Percentiles rank a stretch among this genome's conserved stretches.
These are phyloP conservation scores for Ariolimax columbianus DNA, from an alignment of 2,888 invertebrate species.

Conservation along the genomic window DNA sequence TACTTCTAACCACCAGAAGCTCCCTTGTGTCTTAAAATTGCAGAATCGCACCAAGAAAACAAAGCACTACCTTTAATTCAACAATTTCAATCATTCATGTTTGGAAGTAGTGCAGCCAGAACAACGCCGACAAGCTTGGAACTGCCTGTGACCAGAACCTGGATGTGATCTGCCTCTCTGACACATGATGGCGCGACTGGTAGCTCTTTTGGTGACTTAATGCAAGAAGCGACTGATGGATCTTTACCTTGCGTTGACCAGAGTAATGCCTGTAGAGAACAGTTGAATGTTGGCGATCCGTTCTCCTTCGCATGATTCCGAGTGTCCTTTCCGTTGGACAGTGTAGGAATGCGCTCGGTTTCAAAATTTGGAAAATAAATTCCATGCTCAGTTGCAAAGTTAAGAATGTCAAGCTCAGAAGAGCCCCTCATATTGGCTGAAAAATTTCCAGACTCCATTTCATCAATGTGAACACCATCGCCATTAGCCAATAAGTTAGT, in stretches of 20 bases:
- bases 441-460: neutral
- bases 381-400: neutral
- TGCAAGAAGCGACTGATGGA: neutral
- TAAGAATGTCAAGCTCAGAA: neutral
- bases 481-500: constrained; percentile 1
- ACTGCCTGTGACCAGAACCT: constrained; percentile 89
- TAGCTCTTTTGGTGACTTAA: neutral
- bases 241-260: constrained; percentile 27
- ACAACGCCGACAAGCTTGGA: constrained; percentile 90
- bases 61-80: neutral
- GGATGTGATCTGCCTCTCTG: constrained; percentile 81
- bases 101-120: constrained; percentile 78
- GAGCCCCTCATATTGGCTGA: neutral
- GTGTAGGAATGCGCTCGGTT: neutral
- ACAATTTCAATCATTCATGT: constrained; percentile 19
- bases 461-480: neutral
- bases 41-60: neutral
- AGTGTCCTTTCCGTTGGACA: neutral
- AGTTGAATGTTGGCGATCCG: neutral
- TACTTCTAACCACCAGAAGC: neutral
- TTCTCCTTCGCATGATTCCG: too few species aligned
- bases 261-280: constrained; percentile 11
- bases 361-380: neutral
- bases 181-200: neutral
- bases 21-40: neutral